These are phyloP conservation scores for Temnothorax curvispinosus DNA, from an alignment of 1,140 invertebrate species.

Conservation along the genomic window DNA sequence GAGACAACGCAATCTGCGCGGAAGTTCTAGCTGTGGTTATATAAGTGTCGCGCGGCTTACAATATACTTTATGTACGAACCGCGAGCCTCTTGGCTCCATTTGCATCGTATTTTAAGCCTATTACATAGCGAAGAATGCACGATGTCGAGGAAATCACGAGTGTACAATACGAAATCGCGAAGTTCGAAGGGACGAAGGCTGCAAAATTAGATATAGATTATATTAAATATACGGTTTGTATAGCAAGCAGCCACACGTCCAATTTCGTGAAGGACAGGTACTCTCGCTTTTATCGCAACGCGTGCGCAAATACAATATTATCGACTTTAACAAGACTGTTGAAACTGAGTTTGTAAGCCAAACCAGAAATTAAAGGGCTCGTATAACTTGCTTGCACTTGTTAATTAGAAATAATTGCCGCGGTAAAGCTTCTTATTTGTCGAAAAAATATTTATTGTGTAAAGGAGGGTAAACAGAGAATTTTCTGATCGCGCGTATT, in stretches of 20 bases:
- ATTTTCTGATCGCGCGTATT: neutral
- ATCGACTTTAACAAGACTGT: constrained; percentile 14
- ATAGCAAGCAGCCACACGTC: neutral
- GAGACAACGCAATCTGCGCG: constrained; percentile 43
- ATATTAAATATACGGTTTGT: neutral
- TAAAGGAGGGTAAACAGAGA: neutral
- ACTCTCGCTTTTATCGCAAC: constrained; percentile 31
- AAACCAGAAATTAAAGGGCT: neutral
- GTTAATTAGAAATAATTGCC: neutral
- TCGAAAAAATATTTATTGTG: neutral
- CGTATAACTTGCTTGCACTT: neutral
- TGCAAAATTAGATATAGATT: neutral
- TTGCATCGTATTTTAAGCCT: constrained; percentile 60
- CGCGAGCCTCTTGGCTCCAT: constrained; percentile 55
- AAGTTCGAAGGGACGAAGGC: neutral
- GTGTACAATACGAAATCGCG: neutral
- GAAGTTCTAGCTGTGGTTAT: constrained; percentile 50
- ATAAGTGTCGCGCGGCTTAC: constrained; percentile 56
- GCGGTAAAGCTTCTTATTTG: neutral
- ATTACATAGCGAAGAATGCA: constrained; percentile 52
- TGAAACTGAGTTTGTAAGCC: neutral
- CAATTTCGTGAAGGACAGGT: neutral
- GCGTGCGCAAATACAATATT: neutral
- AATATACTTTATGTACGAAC: constrained; percentile 55
- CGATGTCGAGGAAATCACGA: constrained; percentile 15